Conservation (phyloP, 2,113 vertebrate genomes). For the Leptobrachium leishanense region DNA sequence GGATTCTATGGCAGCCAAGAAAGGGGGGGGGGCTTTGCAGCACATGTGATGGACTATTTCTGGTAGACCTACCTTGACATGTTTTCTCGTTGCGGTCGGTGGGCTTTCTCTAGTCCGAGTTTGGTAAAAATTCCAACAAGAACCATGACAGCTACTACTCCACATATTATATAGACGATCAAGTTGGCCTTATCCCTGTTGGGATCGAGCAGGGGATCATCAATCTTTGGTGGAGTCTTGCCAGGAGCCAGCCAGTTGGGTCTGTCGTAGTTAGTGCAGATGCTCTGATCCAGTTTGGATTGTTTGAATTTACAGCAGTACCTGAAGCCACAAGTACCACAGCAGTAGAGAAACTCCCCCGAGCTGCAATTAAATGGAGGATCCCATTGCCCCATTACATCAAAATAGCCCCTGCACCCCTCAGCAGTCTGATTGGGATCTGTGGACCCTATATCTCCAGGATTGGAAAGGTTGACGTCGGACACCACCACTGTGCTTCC, state of each 20-base stretch:
- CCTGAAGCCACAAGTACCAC: conserved; percentile 98
- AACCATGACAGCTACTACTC: conserved; percentile 98
- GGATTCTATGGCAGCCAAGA: not conserved
- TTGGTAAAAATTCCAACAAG: conserved; percentile 99
- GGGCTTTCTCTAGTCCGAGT: conserved; percentile 94
- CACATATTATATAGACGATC: conserved; percentile 97
- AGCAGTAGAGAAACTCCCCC: conserved; percentile 95
- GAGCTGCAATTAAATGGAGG: conserved; percentile 94
- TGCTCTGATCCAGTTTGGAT: conserved; percentile 90
- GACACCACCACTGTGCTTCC: conserved; percentile 90
- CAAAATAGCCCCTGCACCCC: conserved; percentile 92
- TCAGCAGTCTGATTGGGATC: conserved; percentile 87
- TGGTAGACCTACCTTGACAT: conserved; percentile 85
- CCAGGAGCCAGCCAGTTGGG: conserved; percentile 91
- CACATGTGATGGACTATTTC: not conserved
- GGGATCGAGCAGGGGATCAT: conserved; percentile 84
- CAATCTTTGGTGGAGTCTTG: conserved; percentile 87
- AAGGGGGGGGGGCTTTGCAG: not conserved
- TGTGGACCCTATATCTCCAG: conserved; percentile 78
- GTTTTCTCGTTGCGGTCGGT: conserved; percentile 95
- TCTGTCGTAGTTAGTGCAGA: conserved; percentile 94
- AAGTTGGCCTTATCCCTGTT: conserved; percentile 98
- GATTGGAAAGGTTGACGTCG: conserved; percentile 84
- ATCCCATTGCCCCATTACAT: conserved; percentile 99
- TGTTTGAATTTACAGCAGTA: conserved; percentile 95